Evolutionary conservation across 2,113 vertebrate species (phyloP).

Genomic region (Smithornis capensis): DNA sequence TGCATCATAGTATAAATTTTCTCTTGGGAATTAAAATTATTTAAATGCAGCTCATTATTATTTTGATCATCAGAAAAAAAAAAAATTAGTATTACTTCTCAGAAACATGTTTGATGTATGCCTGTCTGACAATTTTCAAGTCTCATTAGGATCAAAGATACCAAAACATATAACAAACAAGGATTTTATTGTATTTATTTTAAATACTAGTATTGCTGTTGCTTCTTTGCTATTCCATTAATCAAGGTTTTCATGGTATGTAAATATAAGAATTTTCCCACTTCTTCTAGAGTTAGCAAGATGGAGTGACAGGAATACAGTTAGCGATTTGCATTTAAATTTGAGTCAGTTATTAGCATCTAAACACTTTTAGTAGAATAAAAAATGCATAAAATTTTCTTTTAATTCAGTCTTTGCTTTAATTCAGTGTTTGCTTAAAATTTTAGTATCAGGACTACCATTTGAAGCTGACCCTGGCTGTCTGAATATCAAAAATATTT

Average conservation of each 20-base stretch:
- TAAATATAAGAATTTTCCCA: neutral
- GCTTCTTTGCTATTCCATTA: neutral
- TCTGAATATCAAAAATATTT: neutral
- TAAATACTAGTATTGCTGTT: neutral
- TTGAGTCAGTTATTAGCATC: neutral
- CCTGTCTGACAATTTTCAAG: neutral
- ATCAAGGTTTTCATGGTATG: neutral
- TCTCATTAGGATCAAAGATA: neutral
- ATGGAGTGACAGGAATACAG: neutral
- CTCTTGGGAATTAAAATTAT: neutral
- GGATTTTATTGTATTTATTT: neutral
- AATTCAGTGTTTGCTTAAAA: neutral
- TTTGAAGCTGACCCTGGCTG: neutral
- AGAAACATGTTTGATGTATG: neutral
- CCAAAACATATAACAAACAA: neutral
- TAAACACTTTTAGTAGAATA: neutral
- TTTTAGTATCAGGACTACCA: neutral
- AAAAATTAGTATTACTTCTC: neutral
- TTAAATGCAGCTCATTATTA: neutral
- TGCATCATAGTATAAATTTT: neutral
- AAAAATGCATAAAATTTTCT: neutral
- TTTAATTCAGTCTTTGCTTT: neutral
- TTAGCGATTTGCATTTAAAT: neutral
- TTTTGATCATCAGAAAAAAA: neutral
- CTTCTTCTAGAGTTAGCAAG: neutral